phyloP scores from a whole-genome alignment of 2,113 vertebrate genomes.

The Tachysurus fulvidraco region DNA sequence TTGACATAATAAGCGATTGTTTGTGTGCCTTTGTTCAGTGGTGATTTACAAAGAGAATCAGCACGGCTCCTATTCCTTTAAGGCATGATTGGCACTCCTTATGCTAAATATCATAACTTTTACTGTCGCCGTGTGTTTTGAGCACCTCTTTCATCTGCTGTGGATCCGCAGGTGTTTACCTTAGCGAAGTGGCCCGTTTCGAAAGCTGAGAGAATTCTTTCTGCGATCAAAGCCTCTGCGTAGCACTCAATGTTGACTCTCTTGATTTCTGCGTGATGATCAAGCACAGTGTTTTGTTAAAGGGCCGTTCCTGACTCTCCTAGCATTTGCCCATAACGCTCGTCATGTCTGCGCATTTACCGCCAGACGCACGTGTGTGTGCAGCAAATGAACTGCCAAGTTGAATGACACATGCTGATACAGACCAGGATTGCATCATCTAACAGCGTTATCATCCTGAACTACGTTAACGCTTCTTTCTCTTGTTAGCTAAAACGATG shows the following conservation, averaged over 20 bases:
- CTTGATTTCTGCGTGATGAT: conserved; percentile 49
- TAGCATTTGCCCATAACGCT: conserved; percentile 47
- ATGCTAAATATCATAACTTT: conserved; percentile 71
- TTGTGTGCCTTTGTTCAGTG: conserved; percentile 71
- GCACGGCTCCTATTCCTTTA: conserved; percentile 68
- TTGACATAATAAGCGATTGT: conserved; percentile 70
- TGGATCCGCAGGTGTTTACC: conserved; percentile 69
- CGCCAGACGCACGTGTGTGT: conserved; percentile 49
- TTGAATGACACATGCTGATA: conserved; percentile 53
- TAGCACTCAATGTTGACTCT: conserved; percentile 56
- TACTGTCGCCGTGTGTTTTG: conserved; percentile 65
- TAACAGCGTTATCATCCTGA: conserved; percentile 44
- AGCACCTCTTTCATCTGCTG: conserved; percentile 64
- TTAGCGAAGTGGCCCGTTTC: conserved; percentile 66
- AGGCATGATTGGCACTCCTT: conserved; percentile 67
- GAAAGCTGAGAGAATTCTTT: conserved; percentile 59
- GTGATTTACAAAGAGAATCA: conserved; percentile 48
- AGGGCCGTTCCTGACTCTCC: conserved; percentile 49
- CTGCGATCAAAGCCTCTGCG: conserved; percentile 64
- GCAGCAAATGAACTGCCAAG: conserved; percentile 60
- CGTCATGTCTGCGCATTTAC: conserved; percentile 51
- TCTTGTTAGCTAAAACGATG: conserved; percentile 25
- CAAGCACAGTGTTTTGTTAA: conserved; percentile 50
- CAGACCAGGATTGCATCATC: conserved; percentile 18
- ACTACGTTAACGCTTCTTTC: conserved; percentile 12